These are phyloP conservation scores for Lophotriccus pileatus DNA, from an alignment of 2,797 vertebrate species.

Conservation along the genomic window DNA sequence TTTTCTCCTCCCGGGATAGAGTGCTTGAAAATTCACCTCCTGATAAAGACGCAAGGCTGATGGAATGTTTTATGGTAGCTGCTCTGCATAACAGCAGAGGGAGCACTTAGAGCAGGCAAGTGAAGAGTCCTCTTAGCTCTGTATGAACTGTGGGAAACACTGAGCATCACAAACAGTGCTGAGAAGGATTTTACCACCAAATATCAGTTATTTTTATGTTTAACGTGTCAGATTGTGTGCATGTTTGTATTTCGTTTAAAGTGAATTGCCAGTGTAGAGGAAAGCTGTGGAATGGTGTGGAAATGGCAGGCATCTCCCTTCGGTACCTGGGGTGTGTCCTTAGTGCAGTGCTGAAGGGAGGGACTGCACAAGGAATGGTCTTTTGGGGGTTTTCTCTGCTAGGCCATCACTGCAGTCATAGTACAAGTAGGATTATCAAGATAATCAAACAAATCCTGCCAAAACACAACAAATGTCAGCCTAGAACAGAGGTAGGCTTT, in stretches of 20 bases:
- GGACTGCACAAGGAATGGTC: not conserved
- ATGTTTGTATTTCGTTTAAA: not conserved
- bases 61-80: constrained; percentile 78
- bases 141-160: fast-evolving
- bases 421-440: not conserved
- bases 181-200: not conserved
- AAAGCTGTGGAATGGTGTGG: not conserved
- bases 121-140: not conserved
- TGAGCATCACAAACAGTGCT: not conserved
- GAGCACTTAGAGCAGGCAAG: constrained; percentile 54
- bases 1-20: constrained; percentile 50
- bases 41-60: constrained; percentile 58
- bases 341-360: not conserved
- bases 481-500: not conserved
- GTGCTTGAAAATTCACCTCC: constrained; percentile 54
- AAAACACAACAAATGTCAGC: not conserved
- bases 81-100: constrained; percentile 62
- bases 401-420: not conserved
- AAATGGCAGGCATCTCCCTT: not conserved
- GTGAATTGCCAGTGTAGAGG: not conserved
- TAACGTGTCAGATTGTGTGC: not conserved
- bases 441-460: not conserved
- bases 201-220: not conserved
- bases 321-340: fast-evolving
- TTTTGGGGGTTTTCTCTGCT: not conserved